Conservation (phyloP, 2,797 vertebrate species). For the Sebastes vulpes region DNA sequence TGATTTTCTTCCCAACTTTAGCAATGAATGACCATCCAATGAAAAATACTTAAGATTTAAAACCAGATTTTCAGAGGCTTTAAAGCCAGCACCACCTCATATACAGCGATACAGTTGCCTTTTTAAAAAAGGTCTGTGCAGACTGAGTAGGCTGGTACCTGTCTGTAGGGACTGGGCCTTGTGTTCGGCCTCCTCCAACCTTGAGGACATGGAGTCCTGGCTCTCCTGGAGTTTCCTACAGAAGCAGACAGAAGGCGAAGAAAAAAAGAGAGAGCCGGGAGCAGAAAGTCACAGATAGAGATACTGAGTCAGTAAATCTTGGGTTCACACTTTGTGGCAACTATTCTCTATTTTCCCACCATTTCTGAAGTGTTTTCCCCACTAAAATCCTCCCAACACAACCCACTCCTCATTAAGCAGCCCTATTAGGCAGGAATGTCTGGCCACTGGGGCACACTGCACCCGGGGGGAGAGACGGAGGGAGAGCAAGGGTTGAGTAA, state of each 20-base stretch:
- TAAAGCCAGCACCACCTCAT: neutral
- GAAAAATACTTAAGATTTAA: neutral
- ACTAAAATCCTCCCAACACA: constrained; percentile 82
- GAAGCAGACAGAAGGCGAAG: constrained; percentile 27
- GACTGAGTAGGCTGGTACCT: constrained; percentile 84
- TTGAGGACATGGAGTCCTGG: constrained; percentile 94
- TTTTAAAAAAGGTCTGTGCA: constrained; percentile 27
- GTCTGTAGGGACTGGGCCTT: constrained; percentile 96
- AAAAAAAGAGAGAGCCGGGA: constrained; percentile 32
- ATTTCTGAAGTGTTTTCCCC: constrained; percentile 81
- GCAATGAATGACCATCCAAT: neutral
- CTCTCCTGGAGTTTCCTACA: constrained; percentile 95
- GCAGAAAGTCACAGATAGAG: constrained; percentile 67
- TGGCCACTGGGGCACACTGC: constrained; percentile 83
- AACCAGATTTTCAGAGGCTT: neutral
- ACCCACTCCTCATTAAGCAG: constrained; percentile 86
- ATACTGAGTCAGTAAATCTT: constrained; percentile 68
- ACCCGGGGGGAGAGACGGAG: constrained; percentile 44
- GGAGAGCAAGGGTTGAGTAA: constrained; percentile 28
- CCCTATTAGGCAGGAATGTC: constrained; percentile 87
- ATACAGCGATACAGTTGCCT: neutral
- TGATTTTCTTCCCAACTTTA: neutral
- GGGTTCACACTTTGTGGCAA: constrained; percentile 67
- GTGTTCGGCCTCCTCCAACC: constrained; percentile 95
- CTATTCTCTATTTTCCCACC: constrained; percentile 81